Conservation (phyloP, 2,888 invertebrate species). For the Coelopa pilipes region DNA sequence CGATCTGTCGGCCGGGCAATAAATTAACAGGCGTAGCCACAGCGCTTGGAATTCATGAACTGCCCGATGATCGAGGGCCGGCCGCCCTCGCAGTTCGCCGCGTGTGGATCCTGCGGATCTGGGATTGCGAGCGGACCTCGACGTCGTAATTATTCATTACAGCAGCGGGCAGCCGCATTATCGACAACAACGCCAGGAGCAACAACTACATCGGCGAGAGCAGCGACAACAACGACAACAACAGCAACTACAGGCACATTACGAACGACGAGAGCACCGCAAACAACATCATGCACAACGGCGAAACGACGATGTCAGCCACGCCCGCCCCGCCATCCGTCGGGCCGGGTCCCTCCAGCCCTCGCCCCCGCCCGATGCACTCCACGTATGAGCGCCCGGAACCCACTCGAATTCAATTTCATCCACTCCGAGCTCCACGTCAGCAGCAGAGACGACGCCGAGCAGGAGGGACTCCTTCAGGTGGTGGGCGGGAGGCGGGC, state of each 20-base stretch:
- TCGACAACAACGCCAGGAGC: no score
- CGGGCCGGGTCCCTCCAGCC: background rate
- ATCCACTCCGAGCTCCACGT: slow-evolving; percentile 26
- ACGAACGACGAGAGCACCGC: background rate
- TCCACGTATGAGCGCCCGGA: slow-evolving; percentile 16
- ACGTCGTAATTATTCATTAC: slow-evolving; percentile 34
- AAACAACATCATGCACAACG: background rate
- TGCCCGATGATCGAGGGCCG: background rate
- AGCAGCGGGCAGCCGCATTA: slow-evolving; percentile 4
- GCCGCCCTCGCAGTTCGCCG: background rate
- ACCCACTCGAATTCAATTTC: slow-evolving; percentile 27
- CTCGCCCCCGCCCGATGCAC: background rate
- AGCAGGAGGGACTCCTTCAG: slow-evolving; percentile 9
- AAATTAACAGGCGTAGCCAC: slow-evolving; percentile 19
- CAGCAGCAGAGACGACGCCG: slow-evolving; percentile 23
- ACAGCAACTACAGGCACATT: no score
- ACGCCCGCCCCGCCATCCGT: slow-evolving; percentile 11
- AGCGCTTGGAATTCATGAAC: slow-evolving; percentile 23
- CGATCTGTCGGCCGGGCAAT: background rate
- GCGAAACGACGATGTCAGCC: slow-evolving; percentile 30
- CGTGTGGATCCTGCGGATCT: slow-evolving; percentile 5
- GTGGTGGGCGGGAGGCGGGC: background rate
- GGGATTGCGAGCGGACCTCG: slow-evolving; percentile 11
- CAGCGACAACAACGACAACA: no score
- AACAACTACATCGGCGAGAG: no score